Base-by-base conservation (phyloP, 2,888 invertebrate genomes). In the Xanthia togata region DNA sequence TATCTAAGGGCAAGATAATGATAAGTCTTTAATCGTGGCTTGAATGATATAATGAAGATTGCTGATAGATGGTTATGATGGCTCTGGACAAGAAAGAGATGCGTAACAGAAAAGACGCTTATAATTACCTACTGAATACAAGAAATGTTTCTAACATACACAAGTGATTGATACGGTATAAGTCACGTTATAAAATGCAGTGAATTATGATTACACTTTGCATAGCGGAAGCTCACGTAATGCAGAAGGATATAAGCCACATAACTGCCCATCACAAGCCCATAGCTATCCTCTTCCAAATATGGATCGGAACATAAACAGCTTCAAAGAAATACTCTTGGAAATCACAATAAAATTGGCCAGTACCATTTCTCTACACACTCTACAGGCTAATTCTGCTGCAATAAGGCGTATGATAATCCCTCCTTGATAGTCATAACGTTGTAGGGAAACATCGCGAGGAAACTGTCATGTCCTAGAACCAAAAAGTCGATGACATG, bases 161-260 rank as follows among this genome's bases (percentile, higher is more conserved):
- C 23, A 70, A 26, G 20, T 38, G 6, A 75, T 62, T 17, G 17
- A 70, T 70, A 55, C 55, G 38, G 62, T 78, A 83, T 9, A 80
- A 71, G 63, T 78, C 44, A 72, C 73, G 71, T 57, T 60, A 73
- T 64, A 65, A 75, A 79, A 67, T 71, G 70, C 74, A 73, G 11
- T 8, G 84, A 59, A 65, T 70, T 68, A 77, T 57, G 50, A 38
- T 62, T 70, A 38, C 70, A 72, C 64, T 87, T 80, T 59, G 80
- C 72, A 73, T 72, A 76, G 50, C 77, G 84, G 84, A 85, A 87
- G 75, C 71, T 81, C 75, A 81, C 69, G 87, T 84, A 69, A 65
- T 47, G 50, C 31, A 55, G 76, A 64, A 85, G 81, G 81, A 80
- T 71, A 73, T 74, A 69, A 41, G 64, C 35, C 35, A 72, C 83